Conservation (phyloP, 2,888 invertebrate species). For the Archips crataeganus region DNA sequence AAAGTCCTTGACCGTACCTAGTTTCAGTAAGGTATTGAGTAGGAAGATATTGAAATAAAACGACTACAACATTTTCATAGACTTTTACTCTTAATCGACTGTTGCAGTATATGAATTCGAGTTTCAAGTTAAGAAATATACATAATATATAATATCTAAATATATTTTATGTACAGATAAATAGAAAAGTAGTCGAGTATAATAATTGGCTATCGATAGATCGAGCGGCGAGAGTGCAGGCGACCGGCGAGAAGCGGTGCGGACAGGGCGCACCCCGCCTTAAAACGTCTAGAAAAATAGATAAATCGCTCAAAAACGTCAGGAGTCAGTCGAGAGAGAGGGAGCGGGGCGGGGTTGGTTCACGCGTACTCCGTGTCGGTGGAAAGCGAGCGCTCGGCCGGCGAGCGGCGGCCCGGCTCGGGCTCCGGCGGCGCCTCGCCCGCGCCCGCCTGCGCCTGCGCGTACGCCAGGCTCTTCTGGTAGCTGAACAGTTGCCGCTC, state of each 20-base stretch:
- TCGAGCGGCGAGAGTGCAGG: slow-evolving; percentile 83
- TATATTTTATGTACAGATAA: slow-evolving; percentile 86
- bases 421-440: slow-evolving; percentile 67
- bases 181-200: slow-evolving; percentile 85
- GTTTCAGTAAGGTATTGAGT: not conserved
- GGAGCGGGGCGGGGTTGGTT: slow-evolving; percentile 66
- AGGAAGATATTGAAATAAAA: slow-evolving; percentile 40
- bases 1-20: no score
- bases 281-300: slow-evolving; percentile 86
- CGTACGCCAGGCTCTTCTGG: slow-evolving; percentile 91
- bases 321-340: slow-evolving; percentile 84
- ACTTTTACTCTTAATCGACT: slow-evolving; percentile 85
- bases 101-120: slow-evolving; percentile 84
- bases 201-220: slow-evolving; percentile 85
- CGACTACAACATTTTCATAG: slow-evolving; percentile 45
- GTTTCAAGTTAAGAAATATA: slow-evolving; percentile 85
- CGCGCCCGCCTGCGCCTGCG: slow-evolving; percentile 87
- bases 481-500: slow-evolving; percentile 94
- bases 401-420: slow-evolving; percentile 74
- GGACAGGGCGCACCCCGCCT: slow-evolving; percentile 84
- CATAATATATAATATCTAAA: slow-evolving; percentile 86
- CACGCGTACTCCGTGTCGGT: slow-evolving; percentile 92
- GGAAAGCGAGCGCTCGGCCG: slow-evolving; percentile 87
- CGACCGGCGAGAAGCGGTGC: slow-evolving; percentile 84
- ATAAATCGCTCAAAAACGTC: slow-evolving; percentile 86